These are phyloP conservation scores for Gopherus evgoodei DNA, from an alignment of 2,113 vertebrate genomes.

Conservation along the genomic window DNA sequence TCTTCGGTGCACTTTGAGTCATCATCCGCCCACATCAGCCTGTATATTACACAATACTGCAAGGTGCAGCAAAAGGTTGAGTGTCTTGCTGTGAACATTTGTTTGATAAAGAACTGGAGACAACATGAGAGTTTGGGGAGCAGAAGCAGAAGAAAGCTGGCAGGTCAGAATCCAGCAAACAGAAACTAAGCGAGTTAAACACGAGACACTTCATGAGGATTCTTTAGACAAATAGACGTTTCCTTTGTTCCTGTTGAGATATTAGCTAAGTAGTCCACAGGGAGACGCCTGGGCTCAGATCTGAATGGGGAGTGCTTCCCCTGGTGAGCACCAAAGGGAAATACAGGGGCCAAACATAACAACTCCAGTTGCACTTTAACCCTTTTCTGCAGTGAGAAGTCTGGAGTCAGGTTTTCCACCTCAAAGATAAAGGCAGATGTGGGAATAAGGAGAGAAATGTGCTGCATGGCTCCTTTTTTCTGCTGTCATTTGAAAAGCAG, in stretches of 20 bases:
- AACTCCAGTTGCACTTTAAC: neutral
- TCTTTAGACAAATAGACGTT: accelerated
- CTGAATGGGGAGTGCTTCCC: neutral
- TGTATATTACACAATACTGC: neutral
- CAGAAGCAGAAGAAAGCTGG: neutral
- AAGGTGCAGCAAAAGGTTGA: neutral
- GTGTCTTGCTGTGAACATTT: neutral
- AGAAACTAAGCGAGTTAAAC: neutral
- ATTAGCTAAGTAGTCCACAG: neutral
- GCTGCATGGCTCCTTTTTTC: neutral
- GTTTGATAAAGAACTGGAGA: neutral
- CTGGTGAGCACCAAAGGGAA: neutral
- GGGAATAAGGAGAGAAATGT: neutral
- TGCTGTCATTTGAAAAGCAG: neutral
- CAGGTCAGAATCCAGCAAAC: neutral
- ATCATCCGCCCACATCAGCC: neutral
- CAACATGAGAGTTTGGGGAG: neutral
- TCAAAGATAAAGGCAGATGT: neutral
- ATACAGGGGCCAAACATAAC: neutral
- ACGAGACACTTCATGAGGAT: neutral
- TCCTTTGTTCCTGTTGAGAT: neutral
- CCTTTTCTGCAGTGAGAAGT: neutral
- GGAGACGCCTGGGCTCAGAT: neutral
- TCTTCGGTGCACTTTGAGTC: accelerated
- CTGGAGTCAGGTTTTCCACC: neutral